Evolutionary conservation across 1,140 invertebrate species (phyloP), one percentile per base, ranked within the genome.

Genomic region (Ceratoteleas bidentatus): DNA sequence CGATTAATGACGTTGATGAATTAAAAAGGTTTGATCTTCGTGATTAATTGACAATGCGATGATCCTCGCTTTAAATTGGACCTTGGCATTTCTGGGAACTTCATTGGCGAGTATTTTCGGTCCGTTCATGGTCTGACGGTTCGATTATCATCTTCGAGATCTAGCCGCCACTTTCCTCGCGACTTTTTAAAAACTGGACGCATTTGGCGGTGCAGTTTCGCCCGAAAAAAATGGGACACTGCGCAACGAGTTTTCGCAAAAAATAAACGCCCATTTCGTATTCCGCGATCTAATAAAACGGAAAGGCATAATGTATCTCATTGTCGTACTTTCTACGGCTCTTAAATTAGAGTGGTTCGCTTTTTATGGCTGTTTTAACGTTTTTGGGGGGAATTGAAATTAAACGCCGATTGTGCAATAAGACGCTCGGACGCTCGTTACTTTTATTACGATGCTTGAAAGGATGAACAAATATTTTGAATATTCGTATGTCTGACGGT

Each of bases 1-100:
- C 77, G 40, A 62, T 14, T 69, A 81, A 76, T 68, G 81, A 66
- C 81, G 60, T 57, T 72, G 75, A 79, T 69, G 64, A 70, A 74
- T 79, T 69, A 78, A 79, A 75, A 70, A 72, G 72, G 65, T 70
- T 83, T 83, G 69, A 79, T 83, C 50, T 65, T 33, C 34, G 66
- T 73, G 76, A 80, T 84, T 84, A 84, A 84, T 84, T 64, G 81
- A 80, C 81, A 80, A 80, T 76, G 24, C 45, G 56, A 79, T 62
- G 56, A 64, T 74, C 73, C 50, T 38, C 64, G 57, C 50, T 81
- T 73, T 73, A 78, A 76, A 83, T 76, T 83, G 76, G 76, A 53
- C 81, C 76, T 83, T 83, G 81, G 65, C 76, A 79, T 79, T 83
- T 79, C 81, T 79, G 11, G 57, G 81, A 83, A 83, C 66, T 75